These are phyloP conservation scores for Smutsia gigantea DNA, from an alignment of 2,797 vertebrate species.

Conservation along the genomic window DNA sequence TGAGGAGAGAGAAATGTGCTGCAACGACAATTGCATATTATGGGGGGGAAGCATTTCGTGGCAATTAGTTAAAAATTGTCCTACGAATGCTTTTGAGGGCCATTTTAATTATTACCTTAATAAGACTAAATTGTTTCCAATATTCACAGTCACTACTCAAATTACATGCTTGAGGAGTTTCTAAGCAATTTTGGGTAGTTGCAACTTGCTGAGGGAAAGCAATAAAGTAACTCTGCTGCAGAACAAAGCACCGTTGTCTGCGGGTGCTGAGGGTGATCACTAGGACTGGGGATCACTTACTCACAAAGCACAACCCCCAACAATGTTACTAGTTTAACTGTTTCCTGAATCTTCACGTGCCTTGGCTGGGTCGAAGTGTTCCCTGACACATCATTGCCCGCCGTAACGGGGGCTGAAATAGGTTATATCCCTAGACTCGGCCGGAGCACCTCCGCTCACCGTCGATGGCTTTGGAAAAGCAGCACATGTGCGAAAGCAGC, in stretches of 20 bases:
- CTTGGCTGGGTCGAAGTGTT: background rate
- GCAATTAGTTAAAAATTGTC: slow-evolving; percentile 28
- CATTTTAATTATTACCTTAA: slow-evolving; percentile 34
- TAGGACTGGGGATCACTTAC: background rate
- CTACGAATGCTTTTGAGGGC: background rate
- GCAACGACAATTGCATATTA: background rate
- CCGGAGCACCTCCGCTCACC: background rate
- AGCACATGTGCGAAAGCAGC: background rate
- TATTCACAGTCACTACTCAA: slow-evolving; percentile 57
- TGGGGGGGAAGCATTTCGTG: background rate
- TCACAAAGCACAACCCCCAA: background rate
- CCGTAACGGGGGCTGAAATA: background rate
- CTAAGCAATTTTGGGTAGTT: slow-evolving; percentile 27
- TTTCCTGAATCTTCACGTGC: background rate
- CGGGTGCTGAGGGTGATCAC: background rate
- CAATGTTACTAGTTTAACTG: background rate
- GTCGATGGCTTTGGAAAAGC: background rate
- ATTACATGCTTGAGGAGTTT: slow-evolving; percentile 63
- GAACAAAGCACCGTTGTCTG: slow-evolving; percentile 68
- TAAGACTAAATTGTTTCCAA: slow-evolving; percentile 65
- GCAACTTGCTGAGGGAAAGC: slow-evolving; percentile 52
- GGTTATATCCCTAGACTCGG: background rate
- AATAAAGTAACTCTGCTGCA: slow-evolving; percentile 61
- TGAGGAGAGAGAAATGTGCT: background rate
- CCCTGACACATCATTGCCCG: background rate